Evolutionary conservation across 2,797 vertebrate genomes (phyloP), one percentile per base, ranked within the genome.

Genomic region (Onychomys arenicola): DNA sequence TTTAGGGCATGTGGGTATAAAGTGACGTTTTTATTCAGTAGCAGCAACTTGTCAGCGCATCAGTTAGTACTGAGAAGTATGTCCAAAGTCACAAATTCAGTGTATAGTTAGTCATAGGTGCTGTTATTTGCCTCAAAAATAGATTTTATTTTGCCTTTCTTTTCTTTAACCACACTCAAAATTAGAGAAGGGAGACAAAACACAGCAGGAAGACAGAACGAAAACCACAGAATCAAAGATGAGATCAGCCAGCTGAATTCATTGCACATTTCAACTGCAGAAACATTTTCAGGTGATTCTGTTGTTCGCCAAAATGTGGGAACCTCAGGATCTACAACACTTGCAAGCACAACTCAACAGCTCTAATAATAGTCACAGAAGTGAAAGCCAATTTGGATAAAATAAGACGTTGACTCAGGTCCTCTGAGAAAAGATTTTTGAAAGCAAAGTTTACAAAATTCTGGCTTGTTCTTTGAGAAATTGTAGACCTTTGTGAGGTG

Each of bases 241-340:
- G 32, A 78, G 46, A 84, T 77, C 63, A 93, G 69, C 69, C 59
- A 27, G 59, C 32, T 21, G 71, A 81, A 88, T 92, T 76, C 84
- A 85, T 19, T 69, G 95, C 65, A 85, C 49, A 75, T 91, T 75
- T 91, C 84, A 49, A 78, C 73, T 27, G 82, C 96, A 96, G 88
- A 95, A 95, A 97, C 93, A 96, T 90, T 97, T 96, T 90, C 97
- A 97, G 95, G 97, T 96, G 96, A 97, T 80, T 96, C 91, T 96
- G 93, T 94, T 97, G 67, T 96, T 97, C 91, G 91, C 96, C 91
- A 94, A 91, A 96, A 96, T 0, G 90, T 97, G 96, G 93, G 95
- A 96, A 97, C 95, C 93, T 94, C 96, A 93, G 95, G 95, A 91
- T 88, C 93, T 63, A 95, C 91, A 97, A 93, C 97, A 94, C 94